Evolutionary conservation across 2,113 vertebrate genomes (phyloP).

Genomic region (Cardinalis cardinalis): DNA sequence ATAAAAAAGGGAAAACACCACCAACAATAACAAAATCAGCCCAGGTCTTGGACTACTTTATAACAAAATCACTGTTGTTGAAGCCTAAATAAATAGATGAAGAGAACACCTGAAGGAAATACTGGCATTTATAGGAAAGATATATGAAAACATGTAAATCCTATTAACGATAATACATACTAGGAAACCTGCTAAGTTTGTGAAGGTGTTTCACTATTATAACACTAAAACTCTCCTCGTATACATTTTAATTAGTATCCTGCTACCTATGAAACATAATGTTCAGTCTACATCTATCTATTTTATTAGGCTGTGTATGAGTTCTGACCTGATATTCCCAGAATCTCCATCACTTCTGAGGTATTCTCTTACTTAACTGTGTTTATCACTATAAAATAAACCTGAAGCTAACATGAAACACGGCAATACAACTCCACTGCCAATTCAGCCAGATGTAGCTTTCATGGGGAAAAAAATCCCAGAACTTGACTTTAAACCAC

Average conservation of each 20-base stretch:
- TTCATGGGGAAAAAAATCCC: background rate
- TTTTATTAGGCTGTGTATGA: background rate
- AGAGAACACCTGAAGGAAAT: background rate
- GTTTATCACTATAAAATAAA: background rate
- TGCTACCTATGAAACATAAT: background rate
- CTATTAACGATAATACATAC: background rate
- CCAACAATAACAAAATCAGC: background rate
- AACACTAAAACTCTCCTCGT: background rate
- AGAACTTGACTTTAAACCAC: background rate
- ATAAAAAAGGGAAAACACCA: background rate
- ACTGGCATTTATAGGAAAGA: background rate
- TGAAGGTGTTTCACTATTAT: background rate
- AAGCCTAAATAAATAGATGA: background rate
- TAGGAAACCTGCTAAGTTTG: background rate
- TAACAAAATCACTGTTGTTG: background rate
- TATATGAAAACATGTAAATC: background rate
- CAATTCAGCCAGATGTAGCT: background rate
- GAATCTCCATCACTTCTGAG: background rate
- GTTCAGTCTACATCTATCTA: background rate
- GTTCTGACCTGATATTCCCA: background rate
- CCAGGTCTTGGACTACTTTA: background rate
- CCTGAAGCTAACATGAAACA: background rate
- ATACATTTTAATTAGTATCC: background rate
- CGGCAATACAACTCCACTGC: background rate
- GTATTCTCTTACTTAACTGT: background rate